Percentiles rank a stretch among this genome's conserved stretches.
These are phyloP conservation scores for Priocnemis perturbator DNA, from an alignment of 2,888 invertebrate species.

Conservation along the genomic window DNA sequence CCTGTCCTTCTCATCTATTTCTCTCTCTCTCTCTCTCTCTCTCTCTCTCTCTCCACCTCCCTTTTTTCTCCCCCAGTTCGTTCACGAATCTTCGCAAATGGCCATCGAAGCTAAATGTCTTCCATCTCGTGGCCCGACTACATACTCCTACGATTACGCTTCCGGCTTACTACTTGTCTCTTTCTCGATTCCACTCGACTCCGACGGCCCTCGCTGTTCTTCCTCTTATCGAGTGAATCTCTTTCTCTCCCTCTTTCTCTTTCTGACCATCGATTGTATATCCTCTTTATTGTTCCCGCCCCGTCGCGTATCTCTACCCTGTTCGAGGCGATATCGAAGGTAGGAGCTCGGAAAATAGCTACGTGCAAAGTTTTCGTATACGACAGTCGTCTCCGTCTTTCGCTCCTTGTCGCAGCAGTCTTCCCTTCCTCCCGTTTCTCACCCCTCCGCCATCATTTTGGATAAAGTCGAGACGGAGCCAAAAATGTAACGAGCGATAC, in stretches of 20 bases:
- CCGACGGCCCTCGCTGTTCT: neutral
- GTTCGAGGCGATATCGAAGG: too few relatives aligned
- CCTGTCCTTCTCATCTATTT: neutral
- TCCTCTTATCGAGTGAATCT: neutral
- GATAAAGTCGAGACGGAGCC: too few relatives aligned
- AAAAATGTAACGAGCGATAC: too few relatives aligned
- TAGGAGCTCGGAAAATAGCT: too few relatives aligned
- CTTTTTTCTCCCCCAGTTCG: neutral
- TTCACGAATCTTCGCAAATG: slow-evolving; percentile 10
- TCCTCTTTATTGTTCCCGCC: neutral
- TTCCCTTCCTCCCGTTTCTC: too few relatives aligned
- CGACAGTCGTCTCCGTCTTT: too few relatives aligned
- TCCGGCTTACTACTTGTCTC: neutral
- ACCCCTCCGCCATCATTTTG: too few relatives aligned
- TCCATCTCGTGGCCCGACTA: slow-evolving; percentile 8
- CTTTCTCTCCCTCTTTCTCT: neutral
- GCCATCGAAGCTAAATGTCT: slow-evolving; percentile 18
- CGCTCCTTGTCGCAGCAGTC: too few relatives aligned
- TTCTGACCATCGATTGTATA: neutral
- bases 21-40: neutral
- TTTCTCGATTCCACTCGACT: neutral
- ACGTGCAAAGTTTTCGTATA: too few relatives aligned
- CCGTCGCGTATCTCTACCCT: too few relatives aligned
- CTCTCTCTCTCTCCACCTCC: neutral
- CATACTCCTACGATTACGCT: slow-evolving; percentile 1